Base-by-base conservation (phyloP, 1,140 invertebrate species). In the Drosophila repleta region DNA sequence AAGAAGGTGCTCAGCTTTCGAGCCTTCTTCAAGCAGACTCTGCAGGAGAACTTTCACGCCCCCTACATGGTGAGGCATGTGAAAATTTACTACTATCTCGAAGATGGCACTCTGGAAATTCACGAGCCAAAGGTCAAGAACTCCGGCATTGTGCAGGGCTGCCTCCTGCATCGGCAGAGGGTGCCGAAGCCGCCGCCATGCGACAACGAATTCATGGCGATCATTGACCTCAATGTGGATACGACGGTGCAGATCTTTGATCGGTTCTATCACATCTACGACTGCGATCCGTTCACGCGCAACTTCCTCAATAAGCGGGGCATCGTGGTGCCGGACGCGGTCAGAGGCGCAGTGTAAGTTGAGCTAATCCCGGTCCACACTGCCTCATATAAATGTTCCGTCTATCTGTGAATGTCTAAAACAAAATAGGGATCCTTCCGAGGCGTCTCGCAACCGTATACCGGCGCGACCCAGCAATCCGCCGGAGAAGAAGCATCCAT, bases 101-200 rank as follows among this genome's bases (percentile, higher is more conserved):
- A 98, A 92, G 97, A 99, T 93, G 97, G 97, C 51, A 98, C 97
- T 0, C 95, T 98, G 46, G 96, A 97, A 92, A 95, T 95, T 20
- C 89, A 79, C 1, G 96, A 97, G 84, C 96, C 96, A 1, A 91
- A 93, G 69, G 93, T 95, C 2, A 93, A 94, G 45, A 97, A 97
- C 82, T 96, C 95, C 77, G 95, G 95, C n/a, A 92, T 95, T 55
- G 93, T 94, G n/a, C 95, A 96, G 93, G 95, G 95, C 92, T 92
- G 90, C 79, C 46, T 91, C 2, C 68, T 91, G 35, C 78, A 90
- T 37, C 53, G 84, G 0, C 90, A 92, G 52, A 76, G 85, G 1
- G 81, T 91, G 13, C 80, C 76, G 4, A 81, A 84, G 39, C 73
- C 90, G 0, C 73, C 84, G 13, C 88, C 88, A 0, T 90, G 85